Percentiles rank a stretch among this genome's conserved stretches.
phyloP scores from a whole-genome alignment of 2,113 vertebrate species.

The Microcebus murinus region DNA sequence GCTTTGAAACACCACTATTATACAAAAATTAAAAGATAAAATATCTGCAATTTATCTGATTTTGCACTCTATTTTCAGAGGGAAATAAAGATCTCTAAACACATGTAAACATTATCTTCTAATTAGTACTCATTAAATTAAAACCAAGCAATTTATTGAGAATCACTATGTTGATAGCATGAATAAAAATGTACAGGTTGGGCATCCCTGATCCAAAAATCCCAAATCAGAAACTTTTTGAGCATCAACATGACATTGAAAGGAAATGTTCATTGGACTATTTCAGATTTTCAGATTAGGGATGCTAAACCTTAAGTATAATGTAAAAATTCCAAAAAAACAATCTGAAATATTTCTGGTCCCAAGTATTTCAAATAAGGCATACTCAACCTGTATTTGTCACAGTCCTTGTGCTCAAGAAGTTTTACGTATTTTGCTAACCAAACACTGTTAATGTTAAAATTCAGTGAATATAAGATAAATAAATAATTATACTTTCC shows the following conservation, averaged over 20 bases:
- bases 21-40: neutral
- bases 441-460: neutral
- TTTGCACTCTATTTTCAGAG: neutral
- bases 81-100: neutral
- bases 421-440: neutral
- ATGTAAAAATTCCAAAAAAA: neutral
- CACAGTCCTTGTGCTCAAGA: neutral
- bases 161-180: neutral
- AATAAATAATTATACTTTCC: neutral
- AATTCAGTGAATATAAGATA: neutral
- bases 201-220: neutral
- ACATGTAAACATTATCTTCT: neutral
- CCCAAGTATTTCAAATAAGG: neutral
- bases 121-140: slow-evolving; percentile 44
- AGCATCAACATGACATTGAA: neutral
- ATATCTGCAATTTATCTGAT: slow-evolving; percentile 3
- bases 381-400: neutral
- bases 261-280: neutral
- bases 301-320: neutral
- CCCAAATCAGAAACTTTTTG: neutral
- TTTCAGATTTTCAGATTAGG: neutral
- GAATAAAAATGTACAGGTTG: neutral
- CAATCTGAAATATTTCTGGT: neutral
- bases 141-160: slow-evolving; percentile 6
- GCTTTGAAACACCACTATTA: neutral